Base-by-base conservation (phyloP, 2,888 invertebrate species). In the Itoplectis maculator region DNA sequence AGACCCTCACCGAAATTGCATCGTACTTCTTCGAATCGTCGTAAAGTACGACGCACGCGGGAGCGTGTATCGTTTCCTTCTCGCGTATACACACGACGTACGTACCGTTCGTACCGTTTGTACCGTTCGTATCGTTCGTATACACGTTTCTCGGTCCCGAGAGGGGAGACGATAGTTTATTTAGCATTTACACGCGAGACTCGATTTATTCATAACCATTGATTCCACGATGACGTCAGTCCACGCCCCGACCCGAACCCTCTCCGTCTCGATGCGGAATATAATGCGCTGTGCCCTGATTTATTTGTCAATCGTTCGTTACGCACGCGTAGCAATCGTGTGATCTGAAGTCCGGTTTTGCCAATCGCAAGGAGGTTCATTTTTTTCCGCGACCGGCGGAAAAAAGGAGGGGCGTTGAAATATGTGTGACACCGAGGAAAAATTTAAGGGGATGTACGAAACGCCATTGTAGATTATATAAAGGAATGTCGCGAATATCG, bases 151-250 rank as follows among this genome's bases (percentile, higher is more conserved):
- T n/a, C n/a, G n/a, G n/a, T n/a, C n/a, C n/a, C n/a, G n/a, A n/a
- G n/a, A n/a, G n/a, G n/a, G 8, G 35, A 29, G 56, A 6, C 35
- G 56, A 59, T 35, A 1, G 56, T 59, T 59, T 35, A 59, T 59
- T 59, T 35, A 35, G 56, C 56, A 59, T 59, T 59, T 59, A 59
- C 35, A 56, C 29, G 29, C 54, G 13, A 59, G 56, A 23, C 29
- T 29, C 56, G 35, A 35, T 59, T 59, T 59, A 59, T 59, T 59
- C 56, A 59, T 59, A 59, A 59, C 56, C 56, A 59, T 59, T 59
- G 35, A 35, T 59, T 59, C 15, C 2, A 29, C 29, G 56, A 35
- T 35, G n/a, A 59, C n/a, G 35, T 59, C 15, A 59, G 13, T 59
- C 8, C 11, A 23, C 2, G 11, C 29, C 54, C 29, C 3, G 23